A percentile compares a stretch with the other conserved stretches of the same genome.
These are phyloP conservation scores for Styela plicata DNA, from an alignment of 23 tunicate genomes.

Conservation along the genomic window DNA sequence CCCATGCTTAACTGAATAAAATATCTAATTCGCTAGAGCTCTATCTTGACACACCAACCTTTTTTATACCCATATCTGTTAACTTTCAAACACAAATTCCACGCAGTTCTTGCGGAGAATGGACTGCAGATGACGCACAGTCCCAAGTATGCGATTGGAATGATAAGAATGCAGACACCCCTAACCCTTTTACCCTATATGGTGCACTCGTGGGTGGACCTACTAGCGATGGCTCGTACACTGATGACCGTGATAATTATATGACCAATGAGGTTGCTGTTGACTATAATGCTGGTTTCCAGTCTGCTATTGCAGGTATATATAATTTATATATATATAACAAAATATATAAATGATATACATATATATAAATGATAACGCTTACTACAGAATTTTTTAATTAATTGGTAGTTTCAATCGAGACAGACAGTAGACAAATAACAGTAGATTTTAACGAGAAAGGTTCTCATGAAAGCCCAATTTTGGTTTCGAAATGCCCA, in stretches of 20 bases:
- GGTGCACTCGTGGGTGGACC: conserved; percentile 99
- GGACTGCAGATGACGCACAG: conserved; percentile 25
- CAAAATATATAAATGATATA: too few relatives aligned
- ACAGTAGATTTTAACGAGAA: too few relatives aligned
- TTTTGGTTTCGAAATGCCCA: too few relatives aligned
- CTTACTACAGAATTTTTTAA: too few relatives aligned
- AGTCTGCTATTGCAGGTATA: conserved; percentile 86
- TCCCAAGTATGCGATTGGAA: conserved; percentile 35
- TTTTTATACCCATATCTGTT: too few relatives aligned
- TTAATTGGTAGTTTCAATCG: too few relatives aligned
- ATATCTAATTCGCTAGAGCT: too few relatives aligned
- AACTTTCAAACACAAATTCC: background rate
- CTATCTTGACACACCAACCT: too few relatives aligned
- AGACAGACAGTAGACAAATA: too few relatives aligned
- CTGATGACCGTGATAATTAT: conserved; percentile 73
- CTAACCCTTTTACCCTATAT: conserved; percentile 80
- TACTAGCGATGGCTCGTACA: conserved; percentile 38
- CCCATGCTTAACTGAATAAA: too few relatives aligned
- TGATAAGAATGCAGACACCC: conserved; percentile 28
- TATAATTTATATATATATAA: background rate
- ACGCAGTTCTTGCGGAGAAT: conserved; percentile 73
- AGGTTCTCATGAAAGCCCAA: too few relatives aligned
- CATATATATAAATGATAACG: too few relatives aligned
- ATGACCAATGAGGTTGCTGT: conserved; percentile 93
- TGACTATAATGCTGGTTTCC: conserved; percentile 98